phyloP scores from a whole-genome alignment of 2,888 invertebrate genomes.

The Halictus ligatus region DNA sequence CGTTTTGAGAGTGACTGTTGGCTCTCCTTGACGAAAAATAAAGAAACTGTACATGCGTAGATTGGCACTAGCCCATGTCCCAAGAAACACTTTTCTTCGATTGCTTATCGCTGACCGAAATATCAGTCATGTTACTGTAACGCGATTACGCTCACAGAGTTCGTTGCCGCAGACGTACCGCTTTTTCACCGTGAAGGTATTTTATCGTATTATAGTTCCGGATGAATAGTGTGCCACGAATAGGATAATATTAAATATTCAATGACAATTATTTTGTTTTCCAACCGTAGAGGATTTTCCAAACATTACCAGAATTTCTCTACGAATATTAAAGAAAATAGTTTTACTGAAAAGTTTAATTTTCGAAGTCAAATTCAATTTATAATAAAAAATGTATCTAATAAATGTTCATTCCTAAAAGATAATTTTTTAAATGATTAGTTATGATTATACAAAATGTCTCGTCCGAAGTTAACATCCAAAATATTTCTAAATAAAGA shows the following conservation, averaged over 20 bases:
- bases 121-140: constrained; percentile 12
- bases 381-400: neutral
- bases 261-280: neutral
- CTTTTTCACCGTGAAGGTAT: constrained; percentile 48
- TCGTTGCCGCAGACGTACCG: constrained; percentile 75
- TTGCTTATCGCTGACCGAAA: constrained; percentile 17
- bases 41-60: constrained; percentile 54
- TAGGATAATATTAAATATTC: constrained; percentile 10
- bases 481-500: neutral
- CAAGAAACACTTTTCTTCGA: constrained; percentile 83
- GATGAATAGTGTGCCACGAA: constrained; percentile 44
- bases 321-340: neutral
- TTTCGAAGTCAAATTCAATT: neutral
- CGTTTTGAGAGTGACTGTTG: neutral
- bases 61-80: constrained; percentile 85
- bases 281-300: neutral
- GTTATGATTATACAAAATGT: neutral
- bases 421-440: neutral
- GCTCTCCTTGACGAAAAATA: constrained; percentile 28
- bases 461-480: neutral
- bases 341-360: neutral
- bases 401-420: neutral
- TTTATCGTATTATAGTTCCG: constrained; percentile 7
- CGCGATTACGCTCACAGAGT: constrained; percentile 72
- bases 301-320: neutral